phyloP scores from a whole-genome alignment of 2,888 invertebrate species.

The Eupelmus urozonus region DNA sequence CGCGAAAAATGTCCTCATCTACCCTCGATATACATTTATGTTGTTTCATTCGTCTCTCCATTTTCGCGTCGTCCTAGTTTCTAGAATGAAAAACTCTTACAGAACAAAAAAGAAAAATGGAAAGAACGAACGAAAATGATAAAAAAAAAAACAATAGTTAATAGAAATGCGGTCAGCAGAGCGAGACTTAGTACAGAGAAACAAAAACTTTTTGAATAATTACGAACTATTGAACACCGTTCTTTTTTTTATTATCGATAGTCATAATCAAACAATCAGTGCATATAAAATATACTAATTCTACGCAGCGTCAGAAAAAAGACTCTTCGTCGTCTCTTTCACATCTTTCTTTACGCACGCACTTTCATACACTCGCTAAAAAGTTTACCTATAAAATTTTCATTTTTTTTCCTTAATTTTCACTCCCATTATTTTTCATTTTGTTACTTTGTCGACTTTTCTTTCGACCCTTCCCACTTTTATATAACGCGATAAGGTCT shows the following conservation, averaged over 20 bases:
- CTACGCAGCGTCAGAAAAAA: slow-evolving; percentile 77
- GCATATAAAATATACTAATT: slow-evolving; percentile 78
- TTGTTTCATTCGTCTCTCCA: slow-evolving; percentile 15
- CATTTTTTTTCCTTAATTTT: slow-evolving; percentile 45
- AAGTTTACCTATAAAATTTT: slow-evolving; percentile 75
- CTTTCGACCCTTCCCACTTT: slow-evolving; percentile 28
- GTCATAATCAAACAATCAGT: slow-evolving; percentile 77
- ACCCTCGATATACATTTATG: slow-evolving; percentile 18
- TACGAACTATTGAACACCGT: slow-evolving; percentile 77
- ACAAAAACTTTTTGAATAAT: slow-evolving; percentile 61
- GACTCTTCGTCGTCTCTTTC: slow-evolving; percentile 62
- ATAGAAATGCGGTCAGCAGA: slow-evolving; percentile 60
- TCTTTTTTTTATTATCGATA: slow-evolving; percentile 75
- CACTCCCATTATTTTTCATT: slow-evolving; percentile 32
- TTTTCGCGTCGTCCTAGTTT: slow-evolving; percentile 1
- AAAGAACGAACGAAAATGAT: background rate
- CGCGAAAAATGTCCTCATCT: slow-evolving; percentile 44
- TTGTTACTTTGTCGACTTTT: slow-evolving; percentile 25
- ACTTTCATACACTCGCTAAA: slow-evolving; percentile 68
- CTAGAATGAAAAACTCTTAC: slow-evolving; percentile 40
- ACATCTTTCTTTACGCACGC: slow-evolving; percentile 17
- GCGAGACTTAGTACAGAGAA: slow-evolving; percentile 64
- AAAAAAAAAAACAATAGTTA: slow-evolving; percentile 43
- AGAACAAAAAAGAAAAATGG: slow-evolving; percentile 26
- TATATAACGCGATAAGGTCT: slow-evolving; percentile 70